phyloP scores from a whole-genome alignment of 1,140 invertebrate species.

The Scylla paramamosain region DNA sequence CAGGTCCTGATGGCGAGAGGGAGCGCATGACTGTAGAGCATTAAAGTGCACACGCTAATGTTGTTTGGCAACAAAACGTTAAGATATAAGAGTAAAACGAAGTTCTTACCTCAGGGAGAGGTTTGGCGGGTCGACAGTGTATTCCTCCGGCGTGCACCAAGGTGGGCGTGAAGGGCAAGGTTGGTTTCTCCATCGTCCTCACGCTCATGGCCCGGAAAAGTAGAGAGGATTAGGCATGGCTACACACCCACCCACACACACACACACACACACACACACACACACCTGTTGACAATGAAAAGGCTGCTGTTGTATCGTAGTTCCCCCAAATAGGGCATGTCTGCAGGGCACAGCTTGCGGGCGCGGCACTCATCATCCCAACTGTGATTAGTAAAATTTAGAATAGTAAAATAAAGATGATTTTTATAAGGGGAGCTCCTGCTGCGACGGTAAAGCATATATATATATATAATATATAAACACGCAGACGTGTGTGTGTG shows the following conservation, averaged over 20 bases:
- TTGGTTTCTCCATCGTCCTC: slow-evolving; percentile 33
- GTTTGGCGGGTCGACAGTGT: not conserved
- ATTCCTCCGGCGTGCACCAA: slow-evolving; percentile 47
- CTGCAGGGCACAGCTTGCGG: not conserved
- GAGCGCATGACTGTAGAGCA: no score
- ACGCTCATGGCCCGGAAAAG: not conserved
- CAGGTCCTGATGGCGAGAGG: not conserved
- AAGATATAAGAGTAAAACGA: no score
- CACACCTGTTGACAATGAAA: not conserved
- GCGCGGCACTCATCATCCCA: not conserved
- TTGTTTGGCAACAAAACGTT: no score
- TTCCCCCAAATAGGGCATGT: not conserved
- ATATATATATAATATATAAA: no score
- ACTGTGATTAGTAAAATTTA: not conserved
- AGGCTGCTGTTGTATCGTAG: not conserved
- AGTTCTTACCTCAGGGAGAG: not conserved
- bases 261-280: not conserved
- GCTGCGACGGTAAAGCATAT: no score
- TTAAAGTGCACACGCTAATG: no score
- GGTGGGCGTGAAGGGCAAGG: not conserved
- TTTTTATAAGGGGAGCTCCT: no score
- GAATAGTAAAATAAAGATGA: no score
- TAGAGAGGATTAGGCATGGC: no score
- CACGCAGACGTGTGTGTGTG: no score
- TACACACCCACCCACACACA: not conserved